These are phyloP conservation scores for Amphibalanus amphitrite DNA, from an alignment of 1,140 invertebrate species.

Conservation along the genomic window DNA sequence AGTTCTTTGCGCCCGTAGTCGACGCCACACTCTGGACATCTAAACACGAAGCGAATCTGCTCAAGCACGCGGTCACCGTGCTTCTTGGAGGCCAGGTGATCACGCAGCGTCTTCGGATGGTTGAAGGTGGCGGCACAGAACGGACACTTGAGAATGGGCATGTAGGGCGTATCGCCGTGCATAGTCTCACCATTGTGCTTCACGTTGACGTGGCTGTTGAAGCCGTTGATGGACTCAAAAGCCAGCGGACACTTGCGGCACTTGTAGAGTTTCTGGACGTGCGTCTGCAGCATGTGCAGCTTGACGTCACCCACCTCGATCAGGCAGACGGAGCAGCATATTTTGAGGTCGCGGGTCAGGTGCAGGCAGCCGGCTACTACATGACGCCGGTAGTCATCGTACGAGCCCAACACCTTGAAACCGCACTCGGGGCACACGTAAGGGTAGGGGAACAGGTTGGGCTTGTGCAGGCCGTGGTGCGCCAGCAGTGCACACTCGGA, in stretches of 20 bases:
- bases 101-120: not conserved
- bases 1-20: conserved; percentile 3
- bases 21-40: not conserved
- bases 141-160: conserved; percentile 2
- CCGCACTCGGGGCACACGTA: not conserved
- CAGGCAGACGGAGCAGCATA: not conserved
- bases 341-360: not conserved
- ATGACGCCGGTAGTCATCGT: not conserved
- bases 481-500: not conserved
- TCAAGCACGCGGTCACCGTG: not conserved
- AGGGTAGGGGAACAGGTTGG: not conserved
- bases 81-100: not conserved
- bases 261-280: conserved; percentile 4
- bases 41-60: not conserved
- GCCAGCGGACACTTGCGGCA: not conserved
- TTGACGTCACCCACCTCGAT: conserved; percentile 1
- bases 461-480: conserved; percentile 2
- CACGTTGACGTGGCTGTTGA: conserved; percentile 2
- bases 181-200: not conserved
- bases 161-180: conserved; percentile 1
- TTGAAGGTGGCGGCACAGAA: not conserved
- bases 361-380: not conserved
- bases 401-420: not conserved
- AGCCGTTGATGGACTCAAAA: not conserved
- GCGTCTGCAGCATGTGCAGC: not conserved